Percentiles rank a stretch among this genome's conserved stretches.
Evolutionary conservation across 1,140 invertebrate species (phyloP).

Genomic region (Philotrypesis tridentata): DNA sequence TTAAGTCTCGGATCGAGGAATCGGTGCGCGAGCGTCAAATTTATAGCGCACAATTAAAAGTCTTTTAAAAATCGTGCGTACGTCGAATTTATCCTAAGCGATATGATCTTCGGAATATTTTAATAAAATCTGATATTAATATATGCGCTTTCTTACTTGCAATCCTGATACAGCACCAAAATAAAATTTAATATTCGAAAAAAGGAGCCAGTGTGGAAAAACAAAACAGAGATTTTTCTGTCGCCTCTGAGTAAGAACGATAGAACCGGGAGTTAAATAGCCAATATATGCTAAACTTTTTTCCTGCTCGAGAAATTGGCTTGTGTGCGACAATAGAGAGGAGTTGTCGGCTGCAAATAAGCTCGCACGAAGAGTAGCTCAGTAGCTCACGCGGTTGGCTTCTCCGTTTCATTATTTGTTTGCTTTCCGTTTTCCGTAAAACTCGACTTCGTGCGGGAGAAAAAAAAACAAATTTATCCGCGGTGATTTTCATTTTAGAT

Average conservation of each 20-base stretch:
- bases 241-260: no score
- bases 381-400: no score
- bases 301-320: neutral
- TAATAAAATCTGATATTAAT: neutral
- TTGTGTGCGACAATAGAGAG: no score
- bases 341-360: no score
- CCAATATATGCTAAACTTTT: neutral
- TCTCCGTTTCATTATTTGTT: neutral
- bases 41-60: neutral
- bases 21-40: neutral
- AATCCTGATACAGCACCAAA: neutral
- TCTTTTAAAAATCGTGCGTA: neutral
- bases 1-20: neutral
- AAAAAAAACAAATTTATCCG: slow-evolving; percentile 2
- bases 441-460: neutral
- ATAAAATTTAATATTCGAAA: neutral
- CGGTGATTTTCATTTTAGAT: slow-evolving; percentile 15
- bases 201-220: no score
- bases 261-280: neutral
- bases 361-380: no score
- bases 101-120: neutral
- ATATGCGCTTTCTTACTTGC: neutral
- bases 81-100: neutral
- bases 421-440: neutral
- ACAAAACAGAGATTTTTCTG: no score